Conservation (phyloP, 2,888 invertebrate species). For the Apantesis nais region DNA sequence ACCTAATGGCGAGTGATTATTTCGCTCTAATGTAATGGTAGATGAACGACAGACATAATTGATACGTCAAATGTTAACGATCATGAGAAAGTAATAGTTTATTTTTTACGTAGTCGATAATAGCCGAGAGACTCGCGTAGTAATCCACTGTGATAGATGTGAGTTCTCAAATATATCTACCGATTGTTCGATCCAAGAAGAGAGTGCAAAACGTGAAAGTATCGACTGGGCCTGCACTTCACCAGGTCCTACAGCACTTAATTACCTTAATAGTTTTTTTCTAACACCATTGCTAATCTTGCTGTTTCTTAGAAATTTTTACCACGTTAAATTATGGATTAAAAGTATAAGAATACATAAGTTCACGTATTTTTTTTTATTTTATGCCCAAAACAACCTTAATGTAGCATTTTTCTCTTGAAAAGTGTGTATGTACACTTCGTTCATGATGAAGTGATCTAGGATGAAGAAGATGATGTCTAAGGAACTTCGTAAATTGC, state of each 20-base stretch:
- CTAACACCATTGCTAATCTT: too few relatives aligned
- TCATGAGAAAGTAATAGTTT: conserved; percentile 11
- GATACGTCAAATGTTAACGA: conserved; percentile 17
- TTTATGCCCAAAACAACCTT: too few relatives aligned
- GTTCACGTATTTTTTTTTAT: too few relatives aligned
- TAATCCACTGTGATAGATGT: background rate
- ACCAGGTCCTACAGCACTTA: background rate
- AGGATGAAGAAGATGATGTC: too few relatives aligned
- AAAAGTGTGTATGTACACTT: too few relatives aligned
- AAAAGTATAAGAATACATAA: too few relatives aligned
- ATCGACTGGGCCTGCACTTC: background rate
- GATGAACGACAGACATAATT: conserved; percentile 24
- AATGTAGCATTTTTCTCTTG: too few relatives aligned
- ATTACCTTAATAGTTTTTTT: background rate
- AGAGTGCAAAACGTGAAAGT: background rate
- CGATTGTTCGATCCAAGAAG: background rate
- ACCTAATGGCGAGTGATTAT: conserved; percentile 9
- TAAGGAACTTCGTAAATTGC: too few relatives aligned
- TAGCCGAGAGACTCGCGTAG: too few relatives aligned
- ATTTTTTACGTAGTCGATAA: conserved; percentile 2
- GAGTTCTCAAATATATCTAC: background rate
- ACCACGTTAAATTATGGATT: too few relatives aligned
- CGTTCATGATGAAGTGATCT: too few relatives aligned
- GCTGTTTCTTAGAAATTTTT: too few relatives aligned
- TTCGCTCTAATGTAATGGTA: conserved; percentile 14